Conservation (phyloP, 2,113 vertebrate genomes). For the Myxocyprinus asiaticus region DNA sequence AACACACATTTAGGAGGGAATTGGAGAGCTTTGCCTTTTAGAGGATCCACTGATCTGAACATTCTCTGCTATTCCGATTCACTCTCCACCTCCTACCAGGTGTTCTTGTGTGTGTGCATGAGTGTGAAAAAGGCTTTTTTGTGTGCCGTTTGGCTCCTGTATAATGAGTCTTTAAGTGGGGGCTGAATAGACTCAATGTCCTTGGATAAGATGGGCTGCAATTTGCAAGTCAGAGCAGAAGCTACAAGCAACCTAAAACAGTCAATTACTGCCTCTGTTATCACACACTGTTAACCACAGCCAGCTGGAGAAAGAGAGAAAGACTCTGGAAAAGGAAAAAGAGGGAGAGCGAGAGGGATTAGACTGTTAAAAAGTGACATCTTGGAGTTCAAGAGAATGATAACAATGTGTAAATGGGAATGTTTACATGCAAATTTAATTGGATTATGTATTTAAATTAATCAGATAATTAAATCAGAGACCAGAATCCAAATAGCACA, state of each 20-base stretch:
- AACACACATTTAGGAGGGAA: background rate
- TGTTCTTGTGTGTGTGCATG: background rate
- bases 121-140: conserved; percentile 56
- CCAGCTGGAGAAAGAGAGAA: conserved; percentile 1
- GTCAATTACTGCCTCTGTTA: conserved; percentile 59
- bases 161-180: conserved; percentile 56
- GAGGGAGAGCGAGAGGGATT: conserved; percentile 16
- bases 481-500: too few relatives aligned
- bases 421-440: too few relatives aligned
- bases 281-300: conserved; percentile 62
- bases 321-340: background rate
- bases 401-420: too few relatives aligned
- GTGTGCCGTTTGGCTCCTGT: conserved; percentile 50
- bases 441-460: too few relatives aligned
- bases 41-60: conserved; percentile 21
- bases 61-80: conserved; percentile 13
- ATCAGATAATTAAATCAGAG: too few relatives aligned
- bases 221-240: conserved; percentile 50
- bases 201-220: conserved; percentile 52
- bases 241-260: conserved; percentile 61
- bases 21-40: background rate
- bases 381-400: too few relatives aligned
- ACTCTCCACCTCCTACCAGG: conserved; percentile 39
- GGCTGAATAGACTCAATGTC: conserved; percentile 47
- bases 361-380: background rate